Evolutionary conservation across 2,888 invertebrate genomes (phyloP), one percentile per base, ranked within the genome.

Genomic region (Heliconius erato): DNA sequence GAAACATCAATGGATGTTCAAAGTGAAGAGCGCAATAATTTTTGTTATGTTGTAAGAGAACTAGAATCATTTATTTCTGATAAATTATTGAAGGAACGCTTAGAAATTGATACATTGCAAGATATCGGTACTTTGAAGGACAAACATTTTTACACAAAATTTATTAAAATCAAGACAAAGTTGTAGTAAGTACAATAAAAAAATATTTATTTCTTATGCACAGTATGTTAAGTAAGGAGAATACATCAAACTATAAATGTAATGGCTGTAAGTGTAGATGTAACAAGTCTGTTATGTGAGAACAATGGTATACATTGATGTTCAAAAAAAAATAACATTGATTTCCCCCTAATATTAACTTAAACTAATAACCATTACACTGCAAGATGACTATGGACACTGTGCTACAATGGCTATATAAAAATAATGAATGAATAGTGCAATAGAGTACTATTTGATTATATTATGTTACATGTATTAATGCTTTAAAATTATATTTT

Each of bases 151-250:
- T 98, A 98, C 92, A 98, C 98, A 74, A 99, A 99, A 93, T 99
- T 99, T 93, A 99, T 99, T 89, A 99, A 99, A 97, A 98, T 99
- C 83, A 99, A 99, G 96, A 99, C 99, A 77, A 99, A 99, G 95
- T 96, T 99, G 90, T 99, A 99, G 99, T 99, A 97, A 97, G 99
- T 98, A 94, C 87, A 63, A 81, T 35, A 68, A 69, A 35, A 19
- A 69, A 35, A 32, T 69, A 28, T 67, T 32, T 67, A 67, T 67
- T 28, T 67, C 28, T 28, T 28, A 67, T 67, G 67, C 11, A 11
- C n/a, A 67, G 26, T 67, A 16, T 26, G 2, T 32, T 28, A 16
- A 26, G 54, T 54, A 9, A n/a, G 5, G 12, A n/a, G 63, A 63
- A 9, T n/a, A 7, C 63, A 63, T n/a, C 12, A 0, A 63, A 54